Evolutionary conservation across 1,140 invertebrate species (phyloP), one percentile per base, ranked within the genome.

Genomic region (Lasioglossum baleicum): DNA sequence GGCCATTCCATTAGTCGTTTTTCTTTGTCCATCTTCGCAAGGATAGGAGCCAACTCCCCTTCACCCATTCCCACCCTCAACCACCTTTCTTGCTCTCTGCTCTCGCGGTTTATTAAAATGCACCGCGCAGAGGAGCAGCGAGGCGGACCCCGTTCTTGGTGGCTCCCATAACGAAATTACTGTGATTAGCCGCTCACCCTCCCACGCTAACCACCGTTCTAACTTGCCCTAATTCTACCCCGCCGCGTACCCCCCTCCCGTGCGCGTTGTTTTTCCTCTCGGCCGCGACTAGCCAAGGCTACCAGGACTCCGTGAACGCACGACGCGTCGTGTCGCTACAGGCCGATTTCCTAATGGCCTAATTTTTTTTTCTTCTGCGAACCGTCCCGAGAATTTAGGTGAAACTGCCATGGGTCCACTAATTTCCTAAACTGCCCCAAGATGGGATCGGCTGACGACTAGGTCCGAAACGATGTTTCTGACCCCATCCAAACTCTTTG

Each of bases 181-280:
- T 87, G 90, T 90, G 86, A 90, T 91, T 88, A 90, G 83, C 17
- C 66, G 72, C 56, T 81, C 85, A 74, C 85, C 87, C 89, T 88
- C 89, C 90, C 85, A 91, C 90, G 88, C 89, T 88, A 90, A 90
- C 88, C 81, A 90, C 75, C 69, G 80, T 83, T 87, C 81, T 86
- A 82, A 64, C 61, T 77, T 84, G 87, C 68, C 88, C 87, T 87
- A 87, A 88, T 89, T 88, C 78, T 74, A 85, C 73, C 85, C 68
- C 80, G 71, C 71, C 77, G 75, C 64, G 68, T 75, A 61, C 53
- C 72, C 48, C 44, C 5, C 42, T 42, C 63, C 58, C 71, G 68
- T 58, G 22, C 40, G 31, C 51, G 44, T 70, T 22, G 66, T 60
- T 79, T 85, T 66, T 71, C 75, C 73, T 72, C 35, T 20, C 53